Conservation (phyloP, 2,888 invertebrate species). For the Boloria euphrosyne region DNA sequence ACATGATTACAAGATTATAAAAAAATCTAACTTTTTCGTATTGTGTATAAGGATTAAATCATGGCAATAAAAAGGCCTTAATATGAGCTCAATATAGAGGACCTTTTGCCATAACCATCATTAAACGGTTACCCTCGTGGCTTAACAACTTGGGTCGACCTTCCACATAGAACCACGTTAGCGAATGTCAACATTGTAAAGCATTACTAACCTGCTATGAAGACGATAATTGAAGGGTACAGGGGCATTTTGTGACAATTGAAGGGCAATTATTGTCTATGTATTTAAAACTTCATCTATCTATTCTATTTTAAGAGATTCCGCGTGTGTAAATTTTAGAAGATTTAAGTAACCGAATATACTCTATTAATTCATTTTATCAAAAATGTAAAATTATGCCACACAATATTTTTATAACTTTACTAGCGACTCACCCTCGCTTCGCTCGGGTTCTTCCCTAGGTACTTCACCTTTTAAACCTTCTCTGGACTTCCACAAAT, state of each 20-base stretch:
- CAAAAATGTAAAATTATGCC: too few relatives aligned
- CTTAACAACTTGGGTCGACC: constrained; percentile 60
- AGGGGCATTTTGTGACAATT: too few relatives aligned
- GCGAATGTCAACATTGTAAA: constrained; percentile 61
- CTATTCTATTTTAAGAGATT: not conserved
- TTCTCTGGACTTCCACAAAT: too few relatives aligned
- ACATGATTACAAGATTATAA: too few relatives aligned
- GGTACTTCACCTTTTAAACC: too few relatives aligned
- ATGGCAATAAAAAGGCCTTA: constrained; percentile 68
- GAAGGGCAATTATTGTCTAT: too few relatives aligned
- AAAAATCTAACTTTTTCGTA: constrained; percentile 7
- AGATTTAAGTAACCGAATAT: too few relatives aligned
- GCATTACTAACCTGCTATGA: constrained; percentile 40
- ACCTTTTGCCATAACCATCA: constrained; percentile 72
- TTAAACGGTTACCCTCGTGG: constrained; percentile 65
- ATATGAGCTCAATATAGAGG: constrained; percentile 71
- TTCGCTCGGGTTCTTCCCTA: too few relatives aligned
- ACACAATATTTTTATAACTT: too few relatives aligned
- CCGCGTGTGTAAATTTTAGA: not conserved
- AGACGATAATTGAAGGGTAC: constrained; percentile 16
- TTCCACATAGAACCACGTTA: constrained; percentile 53
- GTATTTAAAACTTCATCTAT: not conserved
- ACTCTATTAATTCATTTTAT: too few relatives aligned
- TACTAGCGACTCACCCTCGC: too few relatives aligned
- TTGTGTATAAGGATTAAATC: constrained; percentile 52